Base-by-base conservation (phyloP, 2,113 vertebrate genomes). In the Hymenochirus boettgeri region DNA sequence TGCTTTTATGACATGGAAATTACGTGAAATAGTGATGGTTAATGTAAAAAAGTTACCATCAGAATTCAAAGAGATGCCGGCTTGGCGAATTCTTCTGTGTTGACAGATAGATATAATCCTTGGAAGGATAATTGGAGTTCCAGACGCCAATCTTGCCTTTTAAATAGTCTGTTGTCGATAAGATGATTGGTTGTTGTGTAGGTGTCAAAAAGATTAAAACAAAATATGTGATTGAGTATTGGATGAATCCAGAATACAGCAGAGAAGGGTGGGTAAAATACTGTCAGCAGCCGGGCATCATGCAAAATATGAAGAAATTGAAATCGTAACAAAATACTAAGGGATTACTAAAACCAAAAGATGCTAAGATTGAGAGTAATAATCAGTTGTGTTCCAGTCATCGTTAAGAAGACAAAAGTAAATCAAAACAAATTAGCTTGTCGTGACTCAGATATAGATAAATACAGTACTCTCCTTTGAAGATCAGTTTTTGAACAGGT, bases 1-100 rank as follows among this genome's bases (percentile, higher is more conserved):
- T 95, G n/a, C 82, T 89, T 60, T 79, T 94, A 94, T 4, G 96
- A 98, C 72, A 85, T 78, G 56, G 93, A 95, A 71, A 89, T 79
- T 46, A 80, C 70, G n/a, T 0, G 88, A 92, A 72, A 60, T 69
- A 1, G 84, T 97, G 83, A 23, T 39, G 22, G 61, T 52, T 42
- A 72, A 80, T 0, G 71, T 98, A 19, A 83, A 77, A 29, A 79
- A 77, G 51, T 75, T 98, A 46, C 87, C 90, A 3, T 76, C 86
- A 2, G 75, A 69, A 15, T 93, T 91, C 24, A 82, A 74, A 75
- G 77, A 73, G 3, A 67, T 94, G 1, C 94, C 93, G 60, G 77
- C 3, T 55, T 95, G 71, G 91, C 93, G 26, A 61, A 93, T 39
- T 90, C 79, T 71, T 98, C 94, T 73, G 57, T 77, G 2, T 77